phyloP scores from a whole-genome alignment of 2,113 vertebrate species.

The Erythrolamprus reginae region DNA sequence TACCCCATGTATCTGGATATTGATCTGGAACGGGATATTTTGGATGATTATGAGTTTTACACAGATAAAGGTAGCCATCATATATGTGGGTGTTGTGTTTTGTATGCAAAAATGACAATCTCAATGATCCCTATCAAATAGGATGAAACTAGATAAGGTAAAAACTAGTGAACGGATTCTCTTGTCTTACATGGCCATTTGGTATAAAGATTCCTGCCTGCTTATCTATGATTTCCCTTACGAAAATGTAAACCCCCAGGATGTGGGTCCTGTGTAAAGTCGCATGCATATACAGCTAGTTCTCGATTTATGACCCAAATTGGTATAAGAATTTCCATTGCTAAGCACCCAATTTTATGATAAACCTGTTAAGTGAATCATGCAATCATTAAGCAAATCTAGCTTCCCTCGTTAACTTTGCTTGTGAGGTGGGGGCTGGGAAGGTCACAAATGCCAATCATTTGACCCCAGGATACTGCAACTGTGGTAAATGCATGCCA shows the following conservation, averaged over 20 bases:
- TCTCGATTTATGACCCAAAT: background rate
- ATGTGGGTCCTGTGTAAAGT: background rate
- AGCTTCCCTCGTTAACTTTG: background rate
- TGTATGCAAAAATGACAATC: background rate
- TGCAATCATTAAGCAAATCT: background rate
- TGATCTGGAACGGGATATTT: constrained; percentile 70
- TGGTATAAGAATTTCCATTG: background rate
- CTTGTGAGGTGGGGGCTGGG: background rate
- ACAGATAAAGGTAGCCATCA: constrained; percentile 74
- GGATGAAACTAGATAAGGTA: background rate
- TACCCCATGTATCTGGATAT: constrained; percentile 80
- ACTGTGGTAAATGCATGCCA: background rate
- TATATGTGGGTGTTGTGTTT: background rate
- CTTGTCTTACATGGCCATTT: background rate
- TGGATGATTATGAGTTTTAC: constrained; percentile 76
- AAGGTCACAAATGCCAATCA: background rate
- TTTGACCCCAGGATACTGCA: background rate
- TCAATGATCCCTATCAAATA: background rate
- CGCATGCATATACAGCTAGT: background rate
- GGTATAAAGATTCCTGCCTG: background rate
- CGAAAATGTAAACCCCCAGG: background rate
- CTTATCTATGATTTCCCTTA: background rate
- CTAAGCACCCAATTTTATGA: background rate
- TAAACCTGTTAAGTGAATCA: background rate
- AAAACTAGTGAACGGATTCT: background rate